Evolutionary conservation across 2,113 vertebrate genomes (phyloP), one percentile per base, ranked within the genome.

Genomic region (Lophura nycthemera): DNA sequence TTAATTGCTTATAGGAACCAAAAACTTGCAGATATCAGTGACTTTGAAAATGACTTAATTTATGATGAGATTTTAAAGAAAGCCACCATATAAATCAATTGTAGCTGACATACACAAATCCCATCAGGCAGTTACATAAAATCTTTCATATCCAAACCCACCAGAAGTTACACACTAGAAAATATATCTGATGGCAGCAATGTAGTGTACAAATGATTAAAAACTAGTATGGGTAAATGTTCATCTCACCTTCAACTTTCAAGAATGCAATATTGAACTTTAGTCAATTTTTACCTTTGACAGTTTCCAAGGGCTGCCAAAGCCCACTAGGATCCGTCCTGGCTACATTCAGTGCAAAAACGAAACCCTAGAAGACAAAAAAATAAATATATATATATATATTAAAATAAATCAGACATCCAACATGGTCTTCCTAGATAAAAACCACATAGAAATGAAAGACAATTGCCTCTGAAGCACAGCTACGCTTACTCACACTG

Each of bases 321-420:
- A 97, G 96, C 97, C 97, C 90, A 76, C 92, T 90, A 90, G 84
- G 92, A 97, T 96, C 95, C 86, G 94, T 97, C 97, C 97, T 97
- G 95, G 97, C 96, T 98, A 98, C 97, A 98, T 98, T 98, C 97
- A 98, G 97, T 98, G 97, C 98, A 98, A 98, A 97, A 97, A 95
- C 48, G 32, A 97, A 96, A 96, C 74, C 94, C 97, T 98, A 73
- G 81, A 96, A 94, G 59, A 83, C 88, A 70, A 72, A 34, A 65
- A 89, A 42, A 42, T 15, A 42, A 17, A 57, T 16, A n/a, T 10
- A 54, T 29, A 10, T 54, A 13, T 20, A 10, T 30, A 59, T n/a
- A 29, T 59, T 57, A 18, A 59, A 83, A 36, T 20, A 30, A 36
- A 9, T 12, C 64, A 2, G 0, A 96, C 69, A 96, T 59, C 7